These are phyloP conservation scores for Bubalus kerabau DNA, from an alignment of 2,113 vertebrate genomes.

Conservation along the genomic window DNA sequence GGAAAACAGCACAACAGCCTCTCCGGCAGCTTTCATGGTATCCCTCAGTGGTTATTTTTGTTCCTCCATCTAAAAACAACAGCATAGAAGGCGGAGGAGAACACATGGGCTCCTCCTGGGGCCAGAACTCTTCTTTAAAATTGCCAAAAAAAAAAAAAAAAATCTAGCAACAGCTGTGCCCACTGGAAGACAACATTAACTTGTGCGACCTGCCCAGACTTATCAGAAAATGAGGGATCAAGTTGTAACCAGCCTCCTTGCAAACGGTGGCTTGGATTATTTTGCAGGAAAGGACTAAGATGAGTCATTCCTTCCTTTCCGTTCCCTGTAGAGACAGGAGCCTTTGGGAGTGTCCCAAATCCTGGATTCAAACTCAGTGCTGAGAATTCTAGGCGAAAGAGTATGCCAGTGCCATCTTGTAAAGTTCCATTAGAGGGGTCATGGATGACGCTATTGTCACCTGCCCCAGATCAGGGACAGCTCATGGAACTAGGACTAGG, in stretches of 20 bases:
- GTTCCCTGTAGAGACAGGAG: neutral
- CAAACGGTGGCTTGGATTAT: neutral
- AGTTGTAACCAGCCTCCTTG: neutral
- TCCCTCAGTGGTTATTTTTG: neutral
- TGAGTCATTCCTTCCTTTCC: neutral
- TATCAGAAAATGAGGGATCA: neutral
- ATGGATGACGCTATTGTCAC: neutral
- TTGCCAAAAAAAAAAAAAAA: neutral
- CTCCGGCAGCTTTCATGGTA: neutral
- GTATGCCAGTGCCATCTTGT: neutral
- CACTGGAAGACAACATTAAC: neutral
- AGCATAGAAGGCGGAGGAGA: constrained; percentile 26
- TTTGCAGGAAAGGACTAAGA: neutral
- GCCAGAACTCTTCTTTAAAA: constrained; percentile 29
- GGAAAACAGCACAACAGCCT: neutral
- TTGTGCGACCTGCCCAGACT: neutral
- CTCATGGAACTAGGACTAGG: neutral
- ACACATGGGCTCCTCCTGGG: constrained; percentile 17
- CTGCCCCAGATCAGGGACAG: neutral
- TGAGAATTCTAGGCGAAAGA: neutral
- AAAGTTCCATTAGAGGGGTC: neutral
- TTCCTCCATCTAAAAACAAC: constrained; percentile 51
- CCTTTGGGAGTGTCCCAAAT: neutral
- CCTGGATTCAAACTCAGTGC: neutral
- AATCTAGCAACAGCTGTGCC: neutral